A percentile compares a stretch with the other conserved stretches of the same genome.
Conservation (phyloP, 1,140 invertebrate species). For the Lucilia cuprina region DNA sequence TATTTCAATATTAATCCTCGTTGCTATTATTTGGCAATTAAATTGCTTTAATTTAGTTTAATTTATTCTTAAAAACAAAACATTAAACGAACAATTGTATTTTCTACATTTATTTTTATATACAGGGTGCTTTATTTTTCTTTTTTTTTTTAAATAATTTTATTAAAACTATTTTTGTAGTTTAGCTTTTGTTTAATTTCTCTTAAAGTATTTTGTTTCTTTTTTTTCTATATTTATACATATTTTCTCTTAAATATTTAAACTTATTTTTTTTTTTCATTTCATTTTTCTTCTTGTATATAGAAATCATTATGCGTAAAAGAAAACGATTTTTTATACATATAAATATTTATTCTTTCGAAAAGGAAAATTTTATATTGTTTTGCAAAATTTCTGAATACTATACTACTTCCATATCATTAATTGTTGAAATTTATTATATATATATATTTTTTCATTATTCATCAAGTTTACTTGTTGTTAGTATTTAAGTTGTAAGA, state of each 20-base stretch:
- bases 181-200: neutral
- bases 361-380: neutral
- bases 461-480: conserved; percentile 30
- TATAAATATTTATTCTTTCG: neutral
- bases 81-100: conserved; percentile 9
- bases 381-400: neutral
- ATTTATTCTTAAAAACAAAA: conserved; percentile 22
- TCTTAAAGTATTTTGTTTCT: neutral
- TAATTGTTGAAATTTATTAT: conserved; percentile 4
- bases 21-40: neutral
- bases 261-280: neutral
- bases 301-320: conserved; percentile 2
- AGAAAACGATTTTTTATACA: neutral
- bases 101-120: neutral
- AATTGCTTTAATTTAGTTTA: conserved; percentile 29
- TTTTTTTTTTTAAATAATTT: neutral
- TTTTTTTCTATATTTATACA: neutral
- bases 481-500: conserved; percentile 17
- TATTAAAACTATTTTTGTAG: conserved; percentile 8
- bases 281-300: neutral
- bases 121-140: conserved; percentile 23
- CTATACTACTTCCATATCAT: conserved; percentile 18
- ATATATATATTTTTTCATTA: neutral
- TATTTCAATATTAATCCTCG: neutral
- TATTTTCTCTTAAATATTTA: neutral